These are phyloP conservation scores for Agonum fuliginosum DNA, from an alignment of 2,888 invertebrate genomes.

Conservation along the genomic window DNA sequence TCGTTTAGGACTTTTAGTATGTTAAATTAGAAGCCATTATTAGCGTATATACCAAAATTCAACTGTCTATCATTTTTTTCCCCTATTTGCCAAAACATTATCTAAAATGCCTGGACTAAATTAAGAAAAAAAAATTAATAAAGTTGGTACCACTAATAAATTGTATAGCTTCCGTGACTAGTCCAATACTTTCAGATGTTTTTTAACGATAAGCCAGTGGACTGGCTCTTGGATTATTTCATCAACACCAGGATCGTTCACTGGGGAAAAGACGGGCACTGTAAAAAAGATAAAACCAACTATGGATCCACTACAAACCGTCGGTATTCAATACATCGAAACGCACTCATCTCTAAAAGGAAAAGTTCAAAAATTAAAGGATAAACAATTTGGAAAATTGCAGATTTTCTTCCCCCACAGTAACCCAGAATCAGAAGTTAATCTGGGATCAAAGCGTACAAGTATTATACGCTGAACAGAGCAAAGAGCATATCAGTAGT, in stretches of 20 bases:
- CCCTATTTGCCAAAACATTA: too few relatives aligned
- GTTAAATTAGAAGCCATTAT: too few relatives aligned
- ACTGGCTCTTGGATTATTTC: conserved; percentile 95
- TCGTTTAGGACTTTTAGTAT: too few relatives aligned
- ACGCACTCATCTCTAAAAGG: conserved; percentile 95
- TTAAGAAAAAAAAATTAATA: too few relatives aligned
- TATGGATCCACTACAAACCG: conserved; percentile 91
- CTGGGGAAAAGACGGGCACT: conserved; percentile 84
- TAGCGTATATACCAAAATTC: too few relatives aligned
- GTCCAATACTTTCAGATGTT: conserved; percentile 96
- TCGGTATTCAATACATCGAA: conserved; percentile 97
- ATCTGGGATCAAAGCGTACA: conserved; percentile 86
- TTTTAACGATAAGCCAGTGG: conserved; percentile 96
- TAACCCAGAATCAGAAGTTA: conserved; percentile 83
- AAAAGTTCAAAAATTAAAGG: conserved; percentile 97
- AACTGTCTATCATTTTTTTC: too few relatives aligned
- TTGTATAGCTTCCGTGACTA: conserved; percentile 89
- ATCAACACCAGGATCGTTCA: conserved; percentile 93
- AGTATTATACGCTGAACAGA: conserved; percentile 84
- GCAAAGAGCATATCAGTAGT: too few relatives aligned
- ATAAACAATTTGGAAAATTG: conserved; percentile 90
- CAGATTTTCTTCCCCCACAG: conserved; percentile 85
- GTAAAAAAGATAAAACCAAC: conserved; percentile 83
- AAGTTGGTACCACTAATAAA: too few relatives aligned
- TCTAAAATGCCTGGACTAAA: too few relatives aligned